Percentiles rank a stretch among this genome's conserved stretches.
Evolutionary conservation across 1,140 invertebrate genomes (phyloP).

Genomic region (Bombus pyrosoma): DNA sequence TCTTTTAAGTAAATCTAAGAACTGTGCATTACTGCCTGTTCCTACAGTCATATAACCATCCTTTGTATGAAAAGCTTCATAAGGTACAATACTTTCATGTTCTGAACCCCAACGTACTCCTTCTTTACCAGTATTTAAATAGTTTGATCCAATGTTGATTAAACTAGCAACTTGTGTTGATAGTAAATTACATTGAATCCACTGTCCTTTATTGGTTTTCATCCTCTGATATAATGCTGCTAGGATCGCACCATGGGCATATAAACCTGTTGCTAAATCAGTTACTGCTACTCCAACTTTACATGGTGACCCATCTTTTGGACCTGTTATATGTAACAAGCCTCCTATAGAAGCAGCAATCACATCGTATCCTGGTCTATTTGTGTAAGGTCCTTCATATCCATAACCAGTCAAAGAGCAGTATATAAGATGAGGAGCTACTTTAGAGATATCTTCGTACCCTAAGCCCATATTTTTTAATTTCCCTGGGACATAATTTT

Average conservation of each 20-base stretch:
- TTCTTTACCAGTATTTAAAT: constrained; percentile 92
- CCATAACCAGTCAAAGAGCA: constrained; percentile 98
- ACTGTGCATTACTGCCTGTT: constrained; percentile 91
- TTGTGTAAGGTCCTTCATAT: constrained; percentile 91
- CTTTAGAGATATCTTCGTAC: constrained; percentile 88
- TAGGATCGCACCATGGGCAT: constrained; percentile 97
- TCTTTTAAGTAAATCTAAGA: constrained; percentile 86
- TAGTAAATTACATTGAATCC: constrained; percentile 96
- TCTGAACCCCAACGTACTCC: constrained; percentile 93
- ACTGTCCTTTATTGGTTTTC: constrained; percentile 92
- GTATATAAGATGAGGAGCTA: constrained; percentile 94
- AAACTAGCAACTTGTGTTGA: constrained; percentile 95
- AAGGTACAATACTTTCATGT: constrained; percentile 97
- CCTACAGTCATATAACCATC: constrained; percentile 94
- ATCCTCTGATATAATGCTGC: constrained; percentile 92
- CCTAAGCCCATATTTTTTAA: constrained; percentile 90
- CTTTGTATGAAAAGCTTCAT: constrained; percentile 92
- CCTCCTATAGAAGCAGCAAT: constrained; percentile 97
- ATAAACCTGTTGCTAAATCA: constrained; percentile 95
- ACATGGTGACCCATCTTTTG: constrained; percentile 91
- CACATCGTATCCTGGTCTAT: constrained; percentile 96
- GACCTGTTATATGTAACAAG: constrained; percentile 94
- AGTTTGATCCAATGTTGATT: constrained; percentile 95
- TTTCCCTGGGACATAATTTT: constrained; percentile 97
- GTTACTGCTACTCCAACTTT: constrained; percentile 97